These are phyloP conservation scores for Pseudobourletiella spinata DNA, from an alignment of 1,140 invertebrate species.

Conservation along the genomic window DNA sequence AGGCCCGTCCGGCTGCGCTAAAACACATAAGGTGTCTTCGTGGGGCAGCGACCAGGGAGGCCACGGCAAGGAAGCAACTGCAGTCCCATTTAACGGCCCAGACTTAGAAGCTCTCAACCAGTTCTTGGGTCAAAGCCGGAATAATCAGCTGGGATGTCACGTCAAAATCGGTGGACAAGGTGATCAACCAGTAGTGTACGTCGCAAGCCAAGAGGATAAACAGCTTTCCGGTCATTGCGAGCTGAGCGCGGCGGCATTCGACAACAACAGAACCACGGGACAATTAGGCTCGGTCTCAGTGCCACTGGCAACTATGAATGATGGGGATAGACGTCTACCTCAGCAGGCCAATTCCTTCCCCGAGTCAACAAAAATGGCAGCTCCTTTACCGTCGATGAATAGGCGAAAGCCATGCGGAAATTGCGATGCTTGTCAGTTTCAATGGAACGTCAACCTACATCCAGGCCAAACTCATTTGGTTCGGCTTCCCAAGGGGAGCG, in stretches of 20 bases:
- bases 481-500: slow-evolving; percentile 40
- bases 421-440: not conserved
- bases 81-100: not conserved
- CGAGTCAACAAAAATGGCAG: not conserved
- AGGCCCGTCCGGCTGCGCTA: not conserved
- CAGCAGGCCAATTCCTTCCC: not conserved
- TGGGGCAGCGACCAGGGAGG: not conserved
- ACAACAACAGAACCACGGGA: not conserved
- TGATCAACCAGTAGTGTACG: not conserved
- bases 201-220: not conserved
- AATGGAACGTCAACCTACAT: not conserved
- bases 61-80: not conserved
- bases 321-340: no score
- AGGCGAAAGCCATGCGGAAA: not conserved
- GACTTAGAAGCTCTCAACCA: not conserved
- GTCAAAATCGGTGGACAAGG: not conserved
- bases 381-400: not conserved
- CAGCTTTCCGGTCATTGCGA: not conserved
- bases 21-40: not conserved
- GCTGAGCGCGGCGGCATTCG: not conserved
- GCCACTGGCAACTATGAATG: no score
- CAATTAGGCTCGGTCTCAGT: not conserved
- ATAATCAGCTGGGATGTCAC: not conserved
- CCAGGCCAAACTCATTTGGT: not conserved
- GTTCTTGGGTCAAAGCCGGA: not conserved